Base-by-base conservation (phyloP, 1,140 invertebrate genomes). In the Gryon sp. region DNA sequence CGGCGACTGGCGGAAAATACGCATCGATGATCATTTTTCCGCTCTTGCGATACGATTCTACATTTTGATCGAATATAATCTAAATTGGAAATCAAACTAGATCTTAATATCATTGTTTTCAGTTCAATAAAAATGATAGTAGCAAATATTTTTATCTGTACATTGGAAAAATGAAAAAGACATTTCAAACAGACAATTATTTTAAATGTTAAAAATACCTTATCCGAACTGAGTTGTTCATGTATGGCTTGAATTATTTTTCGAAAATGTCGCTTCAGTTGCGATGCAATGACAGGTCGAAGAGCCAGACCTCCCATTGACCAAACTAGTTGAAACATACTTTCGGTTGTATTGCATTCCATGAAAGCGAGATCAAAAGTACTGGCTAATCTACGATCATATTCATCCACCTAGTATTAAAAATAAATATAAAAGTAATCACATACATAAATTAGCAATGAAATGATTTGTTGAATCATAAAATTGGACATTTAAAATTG, bases 291-390 rank as follows among this genome's bases (percentile, higher is more conserved):
- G 12, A 93, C 88, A 2, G 94, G 92, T 22, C 95, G 88, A 18
- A 93, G 91, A 20, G 94, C 88, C 24, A 97, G 87, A 43, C 91
- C 90, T 4, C 94, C 94, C 63, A 94, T 90, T 6, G 95, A 92
- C 87, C 93, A 92, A 32, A 95, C 90, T 28, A 96, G 90, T 91
- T 94, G 89, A 2, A 90, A 87, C 11, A 90, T 87, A 38, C 90
- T 89, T 80, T 95, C 93, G 11, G 94, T 84, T 57, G 93, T 93
- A 52, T 92, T 89, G 78, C 93, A 95, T 79, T 96, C 95, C 52
- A 93, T 92, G 79, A 96, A 94, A 2, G 92, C 94, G 78, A 93
- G 91, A 3, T 91, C 91, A 63, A 96, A 93, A 55, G 96, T 92
- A 6, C 94, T 92, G 0, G 93, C 93, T 12, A 97, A 85, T 74